Percentiles rank a stretch among this genome's conserved stretches.
phyloP scores from a whole-genome alignment of 30 jellyfish, hydroid and myxozoan species.

The Pelagia noctiluca region DNA sequence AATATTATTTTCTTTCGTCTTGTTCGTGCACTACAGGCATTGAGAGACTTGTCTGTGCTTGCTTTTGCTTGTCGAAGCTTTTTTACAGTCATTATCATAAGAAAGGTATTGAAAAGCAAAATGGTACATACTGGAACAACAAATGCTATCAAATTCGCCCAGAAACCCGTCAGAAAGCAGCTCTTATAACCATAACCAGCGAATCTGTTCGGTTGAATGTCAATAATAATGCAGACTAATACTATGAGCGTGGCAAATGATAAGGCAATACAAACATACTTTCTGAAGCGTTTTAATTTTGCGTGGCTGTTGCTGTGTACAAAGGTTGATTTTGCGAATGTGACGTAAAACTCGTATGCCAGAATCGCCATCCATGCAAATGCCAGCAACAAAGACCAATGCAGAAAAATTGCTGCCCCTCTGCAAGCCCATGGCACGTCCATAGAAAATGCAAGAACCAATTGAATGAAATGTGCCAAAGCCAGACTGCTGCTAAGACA shows the following conservation, averaged over 20 bases:
- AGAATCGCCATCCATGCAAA: conserved; percentile 65
- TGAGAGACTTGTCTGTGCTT: conserved; percentile 2
- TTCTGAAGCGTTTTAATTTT: conserved; percentile 10
- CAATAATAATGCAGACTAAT: conserved; percentile 51
- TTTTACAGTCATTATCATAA: neutral
- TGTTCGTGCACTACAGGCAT: neutral
- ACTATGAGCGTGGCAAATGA: neutral
- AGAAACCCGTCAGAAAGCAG: conserved; percentile 16
- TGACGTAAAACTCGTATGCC: conserved; percentile 38
- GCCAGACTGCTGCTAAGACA: conserved; percentile 31
- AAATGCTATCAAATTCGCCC: conserved; percentile 45
- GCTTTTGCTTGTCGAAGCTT: conserved; percentile 4
- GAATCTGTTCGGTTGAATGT: conserved; percentile 37
- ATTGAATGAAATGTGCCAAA: conserved; percentile 2
- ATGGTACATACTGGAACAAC: conserved; percentile 17
- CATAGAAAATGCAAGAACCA: neutral
- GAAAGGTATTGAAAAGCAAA: neutral
- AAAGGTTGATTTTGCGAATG: conserved; percentile 31
- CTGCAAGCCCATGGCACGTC: conserved; percentile 35
- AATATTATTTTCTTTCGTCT: conserved; percentile 21
- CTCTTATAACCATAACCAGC: conserved; percentile 59
- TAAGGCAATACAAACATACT: conserved; percentile 19
- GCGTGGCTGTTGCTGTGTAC: conserved; percentile 8
- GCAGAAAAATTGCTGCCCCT: conserved; percentile 34
- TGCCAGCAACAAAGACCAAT: conserved; percentile 32